These are phyloP conservation scores for Rhagonycha fulva DNA, from an alignment of 2,888 invertebrate species.

Conservation along the genomic window DNA sequence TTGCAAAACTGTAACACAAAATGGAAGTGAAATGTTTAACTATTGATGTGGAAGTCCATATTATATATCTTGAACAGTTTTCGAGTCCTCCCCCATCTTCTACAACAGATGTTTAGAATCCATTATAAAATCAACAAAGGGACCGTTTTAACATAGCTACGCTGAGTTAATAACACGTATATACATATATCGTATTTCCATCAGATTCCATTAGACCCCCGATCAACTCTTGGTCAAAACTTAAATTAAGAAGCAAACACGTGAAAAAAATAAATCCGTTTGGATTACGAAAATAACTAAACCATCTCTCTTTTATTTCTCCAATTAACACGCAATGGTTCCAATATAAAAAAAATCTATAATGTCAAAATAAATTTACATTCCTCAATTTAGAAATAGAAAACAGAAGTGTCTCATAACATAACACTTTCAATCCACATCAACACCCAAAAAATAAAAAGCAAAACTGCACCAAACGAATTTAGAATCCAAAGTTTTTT, in stretches of 20 bases:
- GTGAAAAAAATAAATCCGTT: background rate
- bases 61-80: conserved; percentile 21
- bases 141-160: conserved; percentile 21
- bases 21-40: conserved; percentile 16
- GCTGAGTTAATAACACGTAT: conserved; percentile 25
- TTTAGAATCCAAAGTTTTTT: background rate
- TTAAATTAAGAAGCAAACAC: background rate
- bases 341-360: background rate
- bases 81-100: conserved; percentile 5
- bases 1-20: conserved; percentile 13
- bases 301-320: background rate
- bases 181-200: conserved; percentile 30
- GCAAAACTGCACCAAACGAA: background rate
- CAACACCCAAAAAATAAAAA: background rate
- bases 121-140: conserved; percentile 31
- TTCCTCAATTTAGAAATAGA: background rate
- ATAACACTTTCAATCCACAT: background rate
- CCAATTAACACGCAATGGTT: background rate
- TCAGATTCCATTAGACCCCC: conserved; percentile 12
- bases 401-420: background rate
- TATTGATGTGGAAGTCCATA: conserved; percentile 15
- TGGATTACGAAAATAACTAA: background rate
- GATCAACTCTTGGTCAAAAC: background rate
- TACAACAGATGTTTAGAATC: conserved; percentile 28
- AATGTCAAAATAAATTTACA: background rate